These are phyloP conservation scores for Xenotilapia flavipinnis DNA, from an alignment of 2,113 vertebrate genomes.

Conservation along the genomic window DNA sequence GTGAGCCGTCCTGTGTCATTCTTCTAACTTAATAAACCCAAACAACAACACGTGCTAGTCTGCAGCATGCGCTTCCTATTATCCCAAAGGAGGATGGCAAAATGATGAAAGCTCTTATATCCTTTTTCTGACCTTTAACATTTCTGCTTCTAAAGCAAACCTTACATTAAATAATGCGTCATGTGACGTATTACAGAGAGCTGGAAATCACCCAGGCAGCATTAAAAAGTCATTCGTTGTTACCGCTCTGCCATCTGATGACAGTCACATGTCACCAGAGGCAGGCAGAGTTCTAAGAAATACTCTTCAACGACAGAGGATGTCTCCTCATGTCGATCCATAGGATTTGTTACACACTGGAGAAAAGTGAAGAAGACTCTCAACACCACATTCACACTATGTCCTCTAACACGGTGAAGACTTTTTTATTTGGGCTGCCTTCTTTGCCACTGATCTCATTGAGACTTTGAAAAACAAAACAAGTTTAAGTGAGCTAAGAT, in stretches of 20 bases:
- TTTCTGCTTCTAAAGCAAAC: background rate
- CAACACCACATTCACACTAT: background rate
- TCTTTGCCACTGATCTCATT: background rate
- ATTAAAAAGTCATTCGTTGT: background rate
- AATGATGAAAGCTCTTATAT: background rate
- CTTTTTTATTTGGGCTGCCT: background rate
- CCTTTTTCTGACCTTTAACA: background rate
- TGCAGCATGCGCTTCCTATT: slow-evolving; percentile 46
- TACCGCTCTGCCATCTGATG: background rate
- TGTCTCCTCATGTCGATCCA: background rate
- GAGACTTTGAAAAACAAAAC: background rate
- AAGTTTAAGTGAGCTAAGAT: background rate
- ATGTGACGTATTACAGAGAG: background rate
- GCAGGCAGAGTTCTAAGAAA: background rate
- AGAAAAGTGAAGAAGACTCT: background rate
- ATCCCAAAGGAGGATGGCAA: background rate
- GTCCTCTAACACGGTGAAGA: background rate
- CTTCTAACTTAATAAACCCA: slow-evolving; percentile 31
- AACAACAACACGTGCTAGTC: background rate
- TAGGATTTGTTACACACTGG: background rate
- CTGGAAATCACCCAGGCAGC: background rate
- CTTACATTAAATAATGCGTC: background rate
- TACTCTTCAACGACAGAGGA: background rate
- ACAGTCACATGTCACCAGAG: background rate
- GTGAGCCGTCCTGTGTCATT: background rate